These are phyloP conservation scores for Danaus plexippus DNA, from an alignment of 1,140 invertebrate species.

Conservation along the genomic window DNA sequence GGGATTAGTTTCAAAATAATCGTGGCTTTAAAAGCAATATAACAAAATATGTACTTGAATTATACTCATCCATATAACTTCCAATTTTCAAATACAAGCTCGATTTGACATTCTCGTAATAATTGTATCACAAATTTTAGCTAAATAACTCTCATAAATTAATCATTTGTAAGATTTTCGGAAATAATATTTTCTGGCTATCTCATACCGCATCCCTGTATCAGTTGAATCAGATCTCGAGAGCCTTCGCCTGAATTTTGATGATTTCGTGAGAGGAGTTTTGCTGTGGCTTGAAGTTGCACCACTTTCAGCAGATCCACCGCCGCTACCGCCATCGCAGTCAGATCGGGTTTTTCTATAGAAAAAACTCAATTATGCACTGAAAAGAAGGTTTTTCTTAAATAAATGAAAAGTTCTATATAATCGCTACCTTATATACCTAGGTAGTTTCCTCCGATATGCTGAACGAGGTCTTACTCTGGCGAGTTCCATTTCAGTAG, in stretches of 20 bases:
- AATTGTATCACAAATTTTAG: too few species aligned
- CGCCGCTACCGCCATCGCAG: conserved; percentile 56
- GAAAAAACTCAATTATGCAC: conserved; percentile 5
- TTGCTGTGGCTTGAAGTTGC: conserved; percentile 62
- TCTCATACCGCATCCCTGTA: conserved; percentile 40
- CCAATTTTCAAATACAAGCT: too few species aligned
- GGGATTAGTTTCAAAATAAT: too few species aligned
- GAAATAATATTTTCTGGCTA: too few species aligned
- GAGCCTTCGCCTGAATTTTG: conserved; percentile 49
- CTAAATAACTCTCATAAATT: too few species aligned
- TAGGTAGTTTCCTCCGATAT: conserved; percentile 52
- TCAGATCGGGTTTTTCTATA: conserved; percentile 49
- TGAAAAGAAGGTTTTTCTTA: not conserved
- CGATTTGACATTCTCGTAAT: too few species aligned
- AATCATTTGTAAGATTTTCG: too few species aligned
- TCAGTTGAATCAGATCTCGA: conserved; percentile 48
- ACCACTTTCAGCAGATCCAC: conserved; percentile 54
- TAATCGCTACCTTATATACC: conserved; percentile 50
- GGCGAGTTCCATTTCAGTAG: conserved; percentile 71
- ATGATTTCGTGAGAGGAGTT: conserved; percentile 40
- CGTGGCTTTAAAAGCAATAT: too few species aligned
- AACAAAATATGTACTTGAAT: too few species aligned
- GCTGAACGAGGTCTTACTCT: conserved; percentile 54
- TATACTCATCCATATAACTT: too few species aligned
- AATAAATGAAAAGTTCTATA: not conserved